Conservation (phyloP, 2,888 invertebrate genomes). For the Phaedon cochleariae region DNA sequence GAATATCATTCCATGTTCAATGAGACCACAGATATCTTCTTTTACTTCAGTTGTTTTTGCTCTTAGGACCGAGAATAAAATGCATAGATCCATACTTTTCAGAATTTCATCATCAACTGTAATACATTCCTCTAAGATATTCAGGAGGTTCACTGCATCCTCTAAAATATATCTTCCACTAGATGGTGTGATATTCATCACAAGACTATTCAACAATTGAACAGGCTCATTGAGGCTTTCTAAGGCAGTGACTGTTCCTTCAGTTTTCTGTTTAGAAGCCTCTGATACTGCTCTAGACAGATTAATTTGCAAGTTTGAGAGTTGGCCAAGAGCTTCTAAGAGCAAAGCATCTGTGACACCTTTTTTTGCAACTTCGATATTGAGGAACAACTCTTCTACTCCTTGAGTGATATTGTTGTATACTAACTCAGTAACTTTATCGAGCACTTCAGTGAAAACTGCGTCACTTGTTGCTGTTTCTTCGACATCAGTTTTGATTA, state of each 20-base stretch:
- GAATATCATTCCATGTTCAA: conserved; percentile 43
- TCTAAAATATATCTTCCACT: conserved; percentile 51
- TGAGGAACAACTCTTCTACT: conserved; percentile 56
- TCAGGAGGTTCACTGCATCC: conserved; percentile 54
- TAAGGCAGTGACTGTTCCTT: conserved; percentile 60
- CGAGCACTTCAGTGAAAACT: conserved; percentile 59
- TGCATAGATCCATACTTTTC: conserved; percentile 49
- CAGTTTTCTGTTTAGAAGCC: conserved; percentile 51
- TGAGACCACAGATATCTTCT: conserved; percentile 55
- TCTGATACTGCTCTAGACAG: conserved; percentile 52
- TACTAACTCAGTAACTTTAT: conserved; percentile 59
- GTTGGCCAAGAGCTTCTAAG: conserved; percentile 55
- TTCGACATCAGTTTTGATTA: conserved; percentile 12
- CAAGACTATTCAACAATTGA: conserved; percentile 58
- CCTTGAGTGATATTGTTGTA: conserved; percentile 56
- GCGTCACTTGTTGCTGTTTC: conserved; percentile 45
- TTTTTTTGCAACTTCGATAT: conserved; percentile 56
- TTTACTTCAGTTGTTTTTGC: conserved; percentile 52
- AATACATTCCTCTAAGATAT: conserved; percentile 56
- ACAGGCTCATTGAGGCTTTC: conserved; percentile 65
- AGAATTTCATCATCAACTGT: conserved; percentile 49
- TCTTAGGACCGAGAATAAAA: conserved; percentile 52
- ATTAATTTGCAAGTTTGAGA: conserved; percentile 58
- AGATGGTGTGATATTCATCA: conserved; percentile 51
- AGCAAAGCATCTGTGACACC: conserved; percentile 51